Conservation (phyloP, 2,113 vertebrate species). For the Hystrix brachyura region DNA sequence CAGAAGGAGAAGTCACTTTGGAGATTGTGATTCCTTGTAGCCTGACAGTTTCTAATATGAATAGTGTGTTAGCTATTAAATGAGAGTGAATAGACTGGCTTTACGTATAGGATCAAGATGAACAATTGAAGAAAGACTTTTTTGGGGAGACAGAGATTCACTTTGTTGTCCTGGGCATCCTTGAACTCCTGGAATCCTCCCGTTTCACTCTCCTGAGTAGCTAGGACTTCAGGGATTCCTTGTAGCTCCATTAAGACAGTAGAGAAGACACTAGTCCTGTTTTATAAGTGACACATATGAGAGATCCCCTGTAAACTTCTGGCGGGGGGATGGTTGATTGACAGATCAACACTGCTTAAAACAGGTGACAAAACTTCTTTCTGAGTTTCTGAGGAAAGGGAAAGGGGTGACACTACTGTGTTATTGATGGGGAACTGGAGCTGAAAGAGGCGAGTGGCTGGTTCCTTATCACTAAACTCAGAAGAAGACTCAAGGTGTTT, state of each 20-base stretch:
- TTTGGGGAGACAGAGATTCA: not conserved
- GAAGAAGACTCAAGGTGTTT: not conserved
- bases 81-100: not conserved
- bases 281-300: not conserved
- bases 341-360: not conserved
- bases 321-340: not conserved
- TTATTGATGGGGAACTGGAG: not conserved
- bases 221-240: not conserved
- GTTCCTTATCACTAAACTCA: not conserved
- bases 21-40: not conserved
- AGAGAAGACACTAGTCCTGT: not conserved
- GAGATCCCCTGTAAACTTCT: not conserved
- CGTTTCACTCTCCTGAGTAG: not conserved
- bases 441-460: not conserved
- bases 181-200: not conserved
- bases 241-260: not conserved
- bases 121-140: not conserved
- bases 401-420: not conserved
- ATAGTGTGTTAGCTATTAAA: not conserved
- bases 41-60: not conserved
- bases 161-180: not conserved
- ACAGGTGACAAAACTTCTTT: not conserved
- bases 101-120: not conserved
- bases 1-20: not conserved
- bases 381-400: not conserved